Base-by-base conservation (phyloP, 2,113 vertebrate species). In the Cisticola juncidis region DNA sequence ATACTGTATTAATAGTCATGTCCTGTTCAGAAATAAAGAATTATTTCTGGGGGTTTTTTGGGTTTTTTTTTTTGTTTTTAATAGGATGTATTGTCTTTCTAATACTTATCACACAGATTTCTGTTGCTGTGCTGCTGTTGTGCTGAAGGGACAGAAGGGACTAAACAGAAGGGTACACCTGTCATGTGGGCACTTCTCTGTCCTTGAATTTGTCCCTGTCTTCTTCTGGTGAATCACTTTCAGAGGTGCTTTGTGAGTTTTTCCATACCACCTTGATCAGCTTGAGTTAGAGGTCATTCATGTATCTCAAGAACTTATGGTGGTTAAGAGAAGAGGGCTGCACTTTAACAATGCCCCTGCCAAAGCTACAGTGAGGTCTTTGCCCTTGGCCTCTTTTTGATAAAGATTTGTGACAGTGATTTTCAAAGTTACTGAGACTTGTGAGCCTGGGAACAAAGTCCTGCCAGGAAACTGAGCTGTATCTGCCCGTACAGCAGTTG, bases 301-400 rank as follows among this genome's bases (percentile, higher is more conserved):
- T 38, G 0, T 28, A 6, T 65, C 58, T 57, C 25, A 61, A 16
- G 85, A 73, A 6, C 25, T 77, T 50, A 1, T 0, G 9, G 8
- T 7, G 5, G 28, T 64, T 62, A 53, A 22, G 45, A 48, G 78
- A 61, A 20, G 4, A 21, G 31, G 53, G 3, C 74, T 62, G 45
- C 25, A 51, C 20, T 72, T 47, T 14, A 56, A 36, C 0, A 3
- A 22, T 0, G 0, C 0, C 0, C 31, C 53, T 71, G 44, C 25
- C 62, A 57, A 79, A 92, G 40, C 54, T 53, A 4, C 53, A 10
- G 4, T 0, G 8, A 58, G 50, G 74, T 76, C 4, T 0, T 79
- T 80, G 66, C 60, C 62, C 45, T 85, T 48, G 82, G 38, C 65
- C 61, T 77, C 33, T 47, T 91, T 90, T 57, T 40, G 51, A 11